Evolutionary conservation across 2,113 vertebrate genomes (phyloP).

Genomic region (Corvus hawaiiensis): DNA sequence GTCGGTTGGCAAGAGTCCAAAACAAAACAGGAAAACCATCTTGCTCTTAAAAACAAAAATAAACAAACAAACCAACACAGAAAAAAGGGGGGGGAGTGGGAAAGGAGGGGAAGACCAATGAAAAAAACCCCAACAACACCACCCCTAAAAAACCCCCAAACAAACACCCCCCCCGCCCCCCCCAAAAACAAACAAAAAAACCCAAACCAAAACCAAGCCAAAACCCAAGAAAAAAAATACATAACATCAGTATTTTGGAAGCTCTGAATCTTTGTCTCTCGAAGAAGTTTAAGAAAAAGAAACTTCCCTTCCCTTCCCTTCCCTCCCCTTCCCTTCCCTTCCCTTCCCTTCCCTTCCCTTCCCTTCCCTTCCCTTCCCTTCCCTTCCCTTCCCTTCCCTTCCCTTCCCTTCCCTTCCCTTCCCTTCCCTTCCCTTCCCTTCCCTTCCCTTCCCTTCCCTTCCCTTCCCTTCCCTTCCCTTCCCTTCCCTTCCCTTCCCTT

Average conservation of each 20-base stretch:
- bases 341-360: no score
- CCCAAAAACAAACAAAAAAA: background rate
- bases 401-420: no score
- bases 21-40: background rate
- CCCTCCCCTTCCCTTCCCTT: no score
- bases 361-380: no score
- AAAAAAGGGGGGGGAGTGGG: rapidly evolving
- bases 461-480: no score
- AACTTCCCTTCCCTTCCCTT: background rate
- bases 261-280: background rate
- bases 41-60: background rate
- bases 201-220: background rate
- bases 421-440: background rate
- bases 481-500: no score
- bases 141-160: no score
- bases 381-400: no score
- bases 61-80: background rate
- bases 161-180: no score
- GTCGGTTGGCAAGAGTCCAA: background rate
- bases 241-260: background rate
- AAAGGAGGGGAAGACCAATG: background rate
- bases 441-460: rapidly evolving
- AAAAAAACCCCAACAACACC: background rate
- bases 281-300: background rate
- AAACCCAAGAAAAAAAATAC: background rate